These are phyloP conservation scores for Monodelphis domestica DNA, from an alignment of 2,797 vertebrate species.

Conservation along the genomic window DNA sequence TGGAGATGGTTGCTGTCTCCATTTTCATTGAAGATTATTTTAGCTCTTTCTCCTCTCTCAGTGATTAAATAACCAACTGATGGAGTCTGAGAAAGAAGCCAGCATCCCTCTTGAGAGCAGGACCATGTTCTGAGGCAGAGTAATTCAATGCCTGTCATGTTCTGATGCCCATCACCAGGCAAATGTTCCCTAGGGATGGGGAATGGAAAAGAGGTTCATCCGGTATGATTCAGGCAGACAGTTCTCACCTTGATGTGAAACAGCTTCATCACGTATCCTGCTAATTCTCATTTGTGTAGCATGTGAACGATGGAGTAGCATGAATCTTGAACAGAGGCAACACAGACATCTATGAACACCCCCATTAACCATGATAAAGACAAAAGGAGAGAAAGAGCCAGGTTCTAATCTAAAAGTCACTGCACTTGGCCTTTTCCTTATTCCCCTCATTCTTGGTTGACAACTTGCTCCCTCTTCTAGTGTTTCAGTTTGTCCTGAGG, in stretches of 20 bases:
- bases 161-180: not conserved
- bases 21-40: constrained; percentile 31
- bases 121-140: not conserved
- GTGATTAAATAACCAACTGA: not conserved
- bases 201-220: not conserved
- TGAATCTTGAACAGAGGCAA: not conserved
- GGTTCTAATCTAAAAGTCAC: not conserved
- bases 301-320: not conserved
- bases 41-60: not conserved
- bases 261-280: not conserved
- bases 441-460: not conserved
- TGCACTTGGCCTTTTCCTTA: not conserved
- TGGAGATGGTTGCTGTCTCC: constrained; percentile 19
- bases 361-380: not conserved
- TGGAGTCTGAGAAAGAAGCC: constrained; percentile 54
- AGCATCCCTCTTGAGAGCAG: constrained; percentile 30
- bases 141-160: not conserved
- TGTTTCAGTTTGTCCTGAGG: not conserved
- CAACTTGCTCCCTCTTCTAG: not conserved
- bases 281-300: not conserved
- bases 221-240: not conserved
- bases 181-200: not conserved
- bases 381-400: not conserved
- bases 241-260: not conserved
- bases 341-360: not conserved